Base-by-base conservation (phyloP, 2,888 invertebrate genomes). In the Actias luna region DNA sequence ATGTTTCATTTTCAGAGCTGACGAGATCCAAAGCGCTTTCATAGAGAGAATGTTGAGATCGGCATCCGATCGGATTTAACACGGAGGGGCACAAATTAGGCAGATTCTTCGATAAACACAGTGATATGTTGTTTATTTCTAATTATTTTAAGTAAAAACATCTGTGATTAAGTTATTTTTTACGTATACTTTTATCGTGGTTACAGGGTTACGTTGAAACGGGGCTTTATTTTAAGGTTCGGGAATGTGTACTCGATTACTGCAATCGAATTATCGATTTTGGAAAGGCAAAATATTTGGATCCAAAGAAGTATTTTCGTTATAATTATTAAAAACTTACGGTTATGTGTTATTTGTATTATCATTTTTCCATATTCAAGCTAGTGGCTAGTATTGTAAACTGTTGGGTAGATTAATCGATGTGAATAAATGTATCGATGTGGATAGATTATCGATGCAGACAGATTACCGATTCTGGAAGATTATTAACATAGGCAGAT, bases 11-110 rank as follows among this genome's bases (percentile, higher is more conserved):
- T 88, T 55, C 88, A 92, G 92, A 71, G 92, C 92, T 42, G 89
- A 91, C 63, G 83, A 89, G 76, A 87, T 92, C 68, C 92, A 92
- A 78, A 71, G 80, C 46, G 87, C 83, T 29, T 92, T 92, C 68
- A 82, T 92, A 72, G 76, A 89, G 69, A 88, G 82, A 68, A 80
- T 92, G 69, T 63, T 87, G 1, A 79, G 76, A 61, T 74, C 76
- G 14, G 5, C 5, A 29, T 29, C 55, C 5, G 29, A 27, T 50
- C 12, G 12, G 4, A 25, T 50, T 25, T 50, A 50, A 5, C 25
- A 25, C 10, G 22, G 12, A 16, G 14, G 22, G 2, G 22, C 22
- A 25, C 46, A 50, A 50, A 7, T 12, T 50, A 50, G 25, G 12
- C 22, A 10, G 18, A 52, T 35, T 5, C 66, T 74, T 59, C 80